Evolutionary conservation across 2,888 invertebrate genomes (phyloP).

Genomic region (Thelaira solivaga): DNA sequence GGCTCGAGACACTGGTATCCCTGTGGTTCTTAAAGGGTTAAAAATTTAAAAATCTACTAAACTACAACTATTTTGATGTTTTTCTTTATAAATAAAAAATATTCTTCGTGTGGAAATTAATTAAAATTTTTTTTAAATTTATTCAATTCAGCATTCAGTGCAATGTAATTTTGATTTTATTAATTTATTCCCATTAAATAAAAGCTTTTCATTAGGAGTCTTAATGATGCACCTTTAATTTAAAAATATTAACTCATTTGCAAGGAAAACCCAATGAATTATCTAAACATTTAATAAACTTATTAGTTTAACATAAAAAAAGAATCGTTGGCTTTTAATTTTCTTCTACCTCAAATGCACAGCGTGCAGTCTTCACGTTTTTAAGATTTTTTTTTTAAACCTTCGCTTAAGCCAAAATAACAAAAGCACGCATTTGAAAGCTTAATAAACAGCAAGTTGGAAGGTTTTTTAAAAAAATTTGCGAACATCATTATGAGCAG

Average conservation of each 20-base stretch:
- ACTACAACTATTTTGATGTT: no score
- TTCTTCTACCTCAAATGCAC: conserved; percentile 64
- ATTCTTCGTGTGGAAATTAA: no score
- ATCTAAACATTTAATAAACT: conserved; percentile 75
- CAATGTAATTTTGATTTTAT: conserved; percentile 64
- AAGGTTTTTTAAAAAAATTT: not conserved
- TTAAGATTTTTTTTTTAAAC: not conserved
- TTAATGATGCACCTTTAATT: conserved; percentile 73
- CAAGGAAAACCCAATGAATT: conserved; percentile 69
- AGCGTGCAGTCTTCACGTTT: conserved; percentile 43
- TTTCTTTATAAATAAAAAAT: no score
- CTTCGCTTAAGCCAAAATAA: not conserved
- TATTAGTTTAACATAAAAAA: no score
- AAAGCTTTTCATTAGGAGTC: conserved; percentile 68
- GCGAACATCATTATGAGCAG: conserved; percentile 2
- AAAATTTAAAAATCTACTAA: no score
- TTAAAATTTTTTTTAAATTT: no score
- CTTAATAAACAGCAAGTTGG: not conserved
- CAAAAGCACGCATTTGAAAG: not conserved
- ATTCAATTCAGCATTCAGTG: no score
- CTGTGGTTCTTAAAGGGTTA: no score
- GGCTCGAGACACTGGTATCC: no score
- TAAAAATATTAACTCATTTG: conserved; percentile 70
- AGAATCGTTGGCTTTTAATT: conserved; percentile 68
- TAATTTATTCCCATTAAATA: conserved; percentile 62